Percentiles rank a stretch among this genome's conserved stretches.
Conservation (phyloP, 2,113 vertebrate species). For the Scartelaos histophorus region DNA sequence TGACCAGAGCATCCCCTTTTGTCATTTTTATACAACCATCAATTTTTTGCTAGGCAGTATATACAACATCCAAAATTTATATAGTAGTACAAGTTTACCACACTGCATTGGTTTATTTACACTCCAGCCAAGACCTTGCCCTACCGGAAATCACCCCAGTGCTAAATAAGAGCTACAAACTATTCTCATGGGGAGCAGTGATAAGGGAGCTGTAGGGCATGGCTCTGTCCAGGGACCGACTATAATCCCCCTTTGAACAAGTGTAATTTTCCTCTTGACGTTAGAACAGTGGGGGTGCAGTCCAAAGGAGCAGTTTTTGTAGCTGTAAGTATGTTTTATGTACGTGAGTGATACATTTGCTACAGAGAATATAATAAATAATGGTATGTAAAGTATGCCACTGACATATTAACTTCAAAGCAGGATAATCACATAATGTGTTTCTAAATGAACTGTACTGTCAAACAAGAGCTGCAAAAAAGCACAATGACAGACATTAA, state of each 20-base stretch:
- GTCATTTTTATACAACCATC: not conserved
- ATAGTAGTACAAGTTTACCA: not conserved
- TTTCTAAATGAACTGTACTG: too few relatives aligned
- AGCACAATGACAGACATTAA: too few relatives aligned
- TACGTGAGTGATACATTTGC: not conserved
- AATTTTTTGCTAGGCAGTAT: not conserved
- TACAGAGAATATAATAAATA: not conserved
- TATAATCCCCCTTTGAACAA: constrained; percentile 27
- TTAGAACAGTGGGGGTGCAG: not conserved
- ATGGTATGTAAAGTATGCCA: too few relatives aligned
- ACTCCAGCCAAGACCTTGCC: not conserved
- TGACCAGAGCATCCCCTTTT: too few relatives aligned
- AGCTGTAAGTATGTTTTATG: not conserved
- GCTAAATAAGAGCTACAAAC: constrained; percentile 14
- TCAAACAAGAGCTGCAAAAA: too few relatives aligned
- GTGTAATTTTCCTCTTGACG: constrained; percentile 33
- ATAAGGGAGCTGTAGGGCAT: constrained; percentile 29
- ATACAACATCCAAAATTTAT: not conserved
- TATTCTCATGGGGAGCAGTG: constrained; percentile 4
- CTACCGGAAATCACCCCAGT: constrained; percentile 25
- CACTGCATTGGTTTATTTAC: constrained; percentile 1
- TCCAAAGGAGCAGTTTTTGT: not conserved
- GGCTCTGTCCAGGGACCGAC: constrained; percentile 5
- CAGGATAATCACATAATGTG: too few relatives aligned
- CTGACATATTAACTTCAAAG: too few relatives aligned